Evolutionary conservation across 2,797 vertebrate genomes (phyloP).

Genomic region (Buphagus erythrorhynchus): DNA sequence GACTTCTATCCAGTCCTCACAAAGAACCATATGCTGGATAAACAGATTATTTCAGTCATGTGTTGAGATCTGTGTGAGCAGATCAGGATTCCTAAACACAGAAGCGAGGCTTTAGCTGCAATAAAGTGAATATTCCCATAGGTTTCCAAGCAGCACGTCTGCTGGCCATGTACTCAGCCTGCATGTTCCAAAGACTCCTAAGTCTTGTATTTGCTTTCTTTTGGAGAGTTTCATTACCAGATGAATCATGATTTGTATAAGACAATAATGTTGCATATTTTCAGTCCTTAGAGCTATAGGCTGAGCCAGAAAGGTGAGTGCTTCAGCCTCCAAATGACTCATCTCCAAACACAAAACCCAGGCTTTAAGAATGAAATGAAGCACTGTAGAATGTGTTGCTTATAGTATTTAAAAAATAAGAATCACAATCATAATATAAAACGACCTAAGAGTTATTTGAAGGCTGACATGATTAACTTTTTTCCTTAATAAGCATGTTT

Average conservation of each 20-base stretch:
- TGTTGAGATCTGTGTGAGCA: conserved; percentile 20
- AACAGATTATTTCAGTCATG: conserved; percentile 50
- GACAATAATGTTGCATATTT: background rate
- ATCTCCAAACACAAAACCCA: background rate
- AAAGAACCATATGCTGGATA: conserved; percentile 32
- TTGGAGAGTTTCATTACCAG: background rate
- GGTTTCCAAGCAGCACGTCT: background rate
- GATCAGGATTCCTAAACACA: conserved; percentile 16
- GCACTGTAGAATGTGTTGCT: background rate
- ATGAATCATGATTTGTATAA: background rate
- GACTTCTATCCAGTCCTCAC: background rate
- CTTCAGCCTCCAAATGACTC: background rate
- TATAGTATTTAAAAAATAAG: background rate
- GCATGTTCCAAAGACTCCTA: background rate
- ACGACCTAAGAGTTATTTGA: background rate
- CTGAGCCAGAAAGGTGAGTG: background rate
- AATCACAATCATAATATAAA: background rate
- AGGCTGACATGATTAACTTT: background rate
- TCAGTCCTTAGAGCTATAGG: background rate
- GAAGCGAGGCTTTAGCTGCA: background rate
- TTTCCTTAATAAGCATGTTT: background rate
- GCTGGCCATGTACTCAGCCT: background rate
- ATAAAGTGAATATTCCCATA: background rate
- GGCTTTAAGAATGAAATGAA: background rate
- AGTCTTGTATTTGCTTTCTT: background rate